Evolutionary conservation across 2,113 vertebrate genomes (phyloP).

Genomic region (Leucopternis melanops): DNA sequence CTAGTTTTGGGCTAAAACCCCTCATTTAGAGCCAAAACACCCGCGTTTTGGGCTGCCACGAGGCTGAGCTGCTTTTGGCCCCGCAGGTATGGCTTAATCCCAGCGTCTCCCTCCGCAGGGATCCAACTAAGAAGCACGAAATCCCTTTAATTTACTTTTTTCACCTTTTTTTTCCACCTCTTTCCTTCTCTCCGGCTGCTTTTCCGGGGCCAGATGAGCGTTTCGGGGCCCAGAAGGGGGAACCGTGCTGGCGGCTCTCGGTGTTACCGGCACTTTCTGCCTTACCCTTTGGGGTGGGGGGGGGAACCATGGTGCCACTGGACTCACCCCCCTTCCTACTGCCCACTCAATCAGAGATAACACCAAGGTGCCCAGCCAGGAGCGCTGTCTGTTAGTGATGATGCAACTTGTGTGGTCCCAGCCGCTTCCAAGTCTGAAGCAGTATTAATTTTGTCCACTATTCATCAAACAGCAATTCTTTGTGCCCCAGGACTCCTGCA

Average conservation of each 20-base stretch:
- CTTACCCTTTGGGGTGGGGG: no score
- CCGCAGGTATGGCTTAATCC: not conserved
- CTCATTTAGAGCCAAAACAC: not conserved
- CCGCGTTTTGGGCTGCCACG: not conserved
- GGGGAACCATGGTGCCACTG: no score
- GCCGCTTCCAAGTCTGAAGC: no score
- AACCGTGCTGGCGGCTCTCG: no score
- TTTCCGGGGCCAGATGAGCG: not conserved
- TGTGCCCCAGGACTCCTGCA: no score
- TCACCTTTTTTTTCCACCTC: not conserved
- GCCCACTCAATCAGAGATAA: no score
- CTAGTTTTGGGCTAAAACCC: not conserved
- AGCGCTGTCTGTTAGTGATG: no score
- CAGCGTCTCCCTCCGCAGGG: not conserved
- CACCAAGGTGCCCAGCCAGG: no score
- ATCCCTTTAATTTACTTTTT: not conserved
- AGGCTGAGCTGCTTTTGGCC: not conserved
- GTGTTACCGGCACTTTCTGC: not conserved
- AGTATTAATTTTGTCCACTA: no score
- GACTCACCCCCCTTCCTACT: not conserved
- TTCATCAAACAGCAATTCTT: no score
- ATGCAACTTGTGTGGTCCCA: no score
- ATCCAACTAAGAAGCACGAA: no score
- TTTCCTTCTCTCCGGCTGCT: not conserved
- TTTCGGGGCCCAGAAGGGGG: not conserved